A percentile compares a stretch with the other conserved stretches of the same genome.
These are phyloP conservation scores for Drosophila emarginata DNA, from an alignment of 2,888 invertebrate genomes.

Conservation along the genomic window DNA sequence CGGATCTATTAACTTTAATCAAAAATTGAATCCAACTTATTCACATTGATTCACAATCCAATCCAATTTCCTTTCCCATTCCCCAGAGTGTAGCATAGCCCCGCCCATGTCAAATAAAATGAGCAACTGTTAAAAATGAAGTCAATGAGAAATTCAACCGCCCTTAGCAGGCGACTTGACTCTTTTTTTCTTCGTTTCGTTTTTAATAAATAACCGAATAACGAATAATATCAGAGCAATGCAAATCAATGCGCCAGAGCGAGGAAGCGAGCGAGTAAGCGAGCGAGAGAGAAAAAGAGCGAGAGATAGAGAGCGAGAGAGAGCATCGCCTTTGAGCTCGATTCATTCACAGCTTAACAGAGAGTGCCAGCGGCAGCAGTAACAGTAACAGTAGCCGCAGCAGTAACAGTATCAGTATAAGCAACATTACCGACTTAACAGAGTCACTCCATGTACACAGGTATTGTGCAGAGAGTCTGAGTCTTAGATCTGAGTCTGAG, in stretches of 20 bases:
- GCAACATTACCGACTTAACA: slow-evolving; percentile 41
- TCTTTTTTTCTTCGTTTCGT: slow-evolving; percentile 16
- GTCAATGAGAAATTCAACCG: slow-evolving; percentile 56
- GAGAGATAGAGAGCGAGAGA: slow-evolving; percentile 12
- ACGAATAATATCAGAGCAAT: slow-evolving; percentile 77
- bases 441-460: slow-evolving; percentile 47
- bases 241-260: slow-evolving; percentile 50
- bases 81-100: slow-evolving; percentile 38
- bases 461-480: slow-evolving; percentile 34
- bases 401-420: neutral
- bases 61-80: slow-evolving; percentile 40
- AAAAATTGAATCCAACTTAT: too few relatives aligned
- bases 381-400: neutral
- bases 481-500: neutral
- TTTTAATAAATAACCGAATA: slow-evolving; percentile 70
- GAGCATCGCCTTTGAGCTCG: slow-evolving; percentile 16
- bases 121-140: slow-evolving; percentile 72
- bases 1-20: too few relatives aligned
- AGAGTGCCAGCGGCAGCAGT: neutral
- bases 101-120: slow-evolving; percentile 68
- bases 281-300: slow-evolving; percentile 14
- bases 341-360: slow-evolving; percentile 21
- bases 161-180: slow-evolving; percentile 56
- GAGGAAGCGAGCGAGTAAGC: slow-evolving; percentile 21
- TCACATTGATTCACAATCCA: slow-evolving; percentile 16